phyloP scores from a whole-genome alignment of 2,888 invertebrate genomes.

The Deilephila elpenor region DNA sequence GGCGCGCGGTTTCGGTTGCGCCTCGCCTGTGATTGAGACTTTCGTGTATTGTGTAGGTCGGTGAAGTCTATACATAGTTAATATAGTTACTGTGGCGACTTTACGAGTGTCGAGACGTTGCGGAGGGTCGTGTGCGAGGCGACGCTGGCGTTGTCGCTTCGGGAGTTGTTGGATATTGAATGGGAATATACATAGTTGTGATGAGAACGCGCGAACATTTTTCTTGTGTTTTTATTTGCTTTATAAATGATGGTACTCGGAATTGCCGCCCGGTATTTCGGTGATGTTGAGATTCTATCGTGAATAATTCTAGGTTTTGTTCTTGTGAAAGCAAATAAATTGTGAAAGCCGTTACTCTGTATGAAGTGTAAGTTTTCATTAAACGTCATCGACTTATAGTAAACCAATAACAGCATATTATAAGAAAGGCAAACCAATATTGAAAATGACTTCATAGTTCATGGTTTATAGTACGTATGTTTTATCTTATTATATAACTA shows the following conservation, averaged over 20 bases:
- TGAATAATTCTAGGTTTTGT: neutral
- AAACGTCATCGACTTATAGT: neutral
- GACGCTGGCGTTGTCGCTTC: neutral
- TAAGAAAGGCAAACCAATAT: neutral
- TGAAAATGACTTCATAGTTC: neutral
- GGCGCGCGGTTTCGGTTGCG: neutral
- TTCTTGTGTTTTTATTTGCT: slow-evolving; percentile 13
- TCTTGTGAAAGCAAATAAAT: neutral
- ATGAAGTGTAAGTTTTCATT: neutral
- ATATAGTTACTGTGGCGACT: neutral
- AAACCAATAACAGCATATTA: slow-evolving; percentile 14
- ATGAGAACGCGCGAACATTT: slow-evolving; percentile 3
- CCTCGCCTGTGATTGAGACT: neutral
- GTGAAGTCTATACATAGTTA: slow-evolving; percentile 14
- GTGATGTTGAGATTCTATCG: neutral
- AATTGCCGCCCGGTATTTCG: neutral
- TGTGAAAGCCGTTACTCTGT: neutral
- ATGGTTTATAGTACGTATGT: neutral
- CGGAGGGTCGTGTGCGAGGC: neutral
- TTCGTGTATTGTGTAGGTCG: neutral
- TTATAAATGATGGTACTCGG: neutral
- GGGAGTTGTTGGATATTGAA: neutral
- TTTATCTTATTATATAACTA: neutral
- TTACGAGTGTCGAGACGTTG: slow-evolving; percentile 2
- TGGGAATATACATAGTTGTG: neutral